Evolutionary conservation across 2,797 vertebrate genomes (phyloP).

Genomic region (Acipenser transmontanus): DNA sequence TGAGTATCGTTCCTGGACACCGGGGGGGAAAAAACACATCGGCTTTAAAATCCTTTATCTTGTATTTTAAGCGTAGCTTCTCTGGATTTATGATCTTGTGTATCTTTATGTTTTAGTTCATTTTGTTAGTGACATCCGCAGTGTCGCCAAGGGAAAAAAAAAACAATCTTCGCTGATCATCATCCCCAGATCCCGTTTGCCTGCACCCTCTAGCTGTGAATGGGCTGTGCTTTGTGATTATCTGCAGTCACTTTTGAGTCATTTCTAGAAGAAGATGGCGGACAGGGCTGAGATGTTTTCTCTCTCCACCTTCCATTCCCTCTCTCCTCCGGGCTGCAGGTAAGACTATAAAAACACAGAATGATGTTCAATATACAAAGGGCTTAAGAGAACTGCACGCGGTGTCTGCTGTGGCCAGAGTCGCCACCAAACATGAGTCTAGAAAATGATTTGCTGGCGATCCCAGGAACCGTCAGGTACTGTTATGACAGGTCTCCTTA

Average conservation of each 20-base stretch:
- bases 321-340: conserved; percentile 92
- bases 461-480: neutral
- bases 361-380: neutral
- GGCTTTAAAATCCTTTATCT: conserved; percentile 4
- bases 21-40: conserved; percentile 2
- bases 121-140: conserved; percentile 23
- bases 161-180: conserved; percentile 10
- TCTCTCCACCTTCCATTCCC: conserved; percentile 92
- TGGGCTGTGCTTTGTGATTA: conserved; percentile 61
- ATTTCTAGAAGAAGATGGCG: conserved; percentile 88
- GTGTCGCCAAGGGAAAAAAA: conserved; percentile 25
- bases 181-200: conserved; percentile 35
- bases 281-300: conserved; percentile 97
- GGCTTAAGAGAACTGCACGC: neutral
- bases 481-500: neutral
- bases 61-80: conserved; percentile 1
- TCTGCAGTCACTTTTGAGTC: conserved; percentile 63
- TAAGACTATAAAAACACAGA: conserved; percentile 43
- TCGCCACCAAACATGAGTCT: neutral
- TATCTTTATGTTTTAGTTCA: conserved; percentile 7
- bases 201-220: conserved; percentile 54
- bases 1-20: conserved; percentile 1
- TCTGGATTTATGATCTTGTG: conserved; percentile 8
- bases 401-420: conserved; percentile 8
- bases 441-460: neutral